Base-by-base conservation (phyloP, 2,797 vertebrate genomes). In the Amblyopsis hoosieri region DNA sequence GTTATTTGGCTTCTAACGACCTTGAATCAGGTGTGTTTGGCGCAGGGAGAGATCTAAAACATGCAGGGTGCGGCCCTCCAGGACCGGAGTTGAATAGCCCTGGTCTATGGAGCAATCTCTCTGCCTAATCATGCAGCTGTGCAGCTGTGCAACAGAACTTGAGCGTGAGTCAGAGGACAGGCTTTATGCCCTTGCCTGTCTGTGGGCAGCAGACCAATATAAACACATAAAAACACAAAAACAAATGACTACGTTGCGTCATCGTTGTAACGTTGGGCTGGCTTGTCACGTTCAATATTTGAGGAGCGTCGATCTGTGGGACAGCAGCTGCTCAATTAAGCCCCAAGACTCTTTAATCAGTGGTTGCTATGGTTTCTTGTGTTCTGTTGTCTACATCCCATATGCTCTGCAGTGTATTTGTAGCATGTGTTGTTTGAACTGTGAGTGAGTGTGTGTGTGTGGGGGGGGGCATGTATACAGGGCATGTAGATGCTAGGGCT, bases 271-370 rank as follows among this genome's bases (percentile, higher is more conserved):
- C 71, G 76, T 65, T 7, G 59, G 61, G 47, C 37, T 69, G 66
- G 62, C 51, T 82, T 64, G 72, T 76, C 69, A 78, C 51, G 46
- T 71, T 80, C 72, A 77, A 61, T 84, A 75, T 78, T 75, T 85
- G 68, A 75, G 62, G 57, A 57, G 62, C 45, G 52, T 45, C 52
- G 57, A 75, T 73, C 67, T 80, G 59, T 60, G 61, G 17, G 62
- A 64, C 71, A 81, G 66, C 82, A 89, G 79, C 71, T 87, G 86
- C 74, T 84, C 69, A 69, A 66, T 84, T 82, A 83, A 78, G 77
- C 60, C 54, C 64, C 57, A 66, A 62, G 62, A 81, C 81, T 76
- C 60, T 81, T 74, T 80, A 70, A 86, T 87, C 71, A 82, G 67
- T 50, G 67, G 74, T 80, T 78, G 64, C 76, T 63, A 64, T 74